Base-by-base conservation (phyloP, 2,797 vertebrate genomes). In the Cottoperca gobio region DNA sequence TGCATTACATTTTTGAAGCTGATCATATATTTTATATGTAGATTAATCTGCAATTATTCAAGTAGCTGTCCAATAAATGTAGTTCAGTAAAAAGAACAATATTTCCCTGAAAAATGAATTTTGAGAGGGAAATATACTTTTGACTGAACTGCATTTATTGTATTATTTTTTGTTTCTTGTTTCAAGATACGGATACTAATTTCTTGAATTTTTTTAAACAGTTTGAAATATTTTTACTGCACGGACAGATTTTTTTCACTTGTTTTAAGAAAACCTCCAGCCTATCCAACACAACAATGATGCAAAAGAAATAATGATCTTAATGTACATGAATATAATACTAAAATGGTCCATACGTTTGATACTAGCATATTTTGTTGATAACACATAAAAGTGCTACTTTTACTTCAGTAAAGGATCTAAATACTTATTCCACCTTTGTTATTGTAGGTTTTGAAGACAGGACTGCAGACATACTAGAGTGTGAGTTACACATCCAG, bases 401-500 rank as follows among this genome's bases (percentile, higher is more conserved):
- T 55, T 52, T 52, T 8, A 21, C 2, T n/a, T 2, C 16, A 42
- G 9, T 14, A n/a, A n/a, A n/a, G n/a, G n/a, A n/a, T n/a, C n/a
- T n/a, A n/a, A n/a, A n/a, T n/a, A n/a, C n/a, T n/a, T n/a, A n/a
- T n/a, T n/a, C n/a, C n/a, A n/a, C n/a, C n/a, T n/a, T 23, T 21
- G 28, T 24, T 24, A 24, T 37, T 78, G 17, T 40, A 70, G 70
- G 14, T 49, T 57, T 75, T 49, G 17, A 0, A 16, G 54, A 26
- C 33, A 65, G 24, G 5, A 57, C 59, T 73, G 63, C 70, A 84
- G 62, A 82, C 78, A 67, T 46, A 75, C 43, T 10, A 13, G 19
- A 66, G 39, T 28, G 45, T 69, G 76, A 79, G 69, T 86, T 69
- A 26, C 16, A 78, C 31, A 79, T 78, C 69, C 2, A 33, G 5